Conservation (phyloP, 2,113 vertebrate genomes). For the Platichthys flesus region DNA sequence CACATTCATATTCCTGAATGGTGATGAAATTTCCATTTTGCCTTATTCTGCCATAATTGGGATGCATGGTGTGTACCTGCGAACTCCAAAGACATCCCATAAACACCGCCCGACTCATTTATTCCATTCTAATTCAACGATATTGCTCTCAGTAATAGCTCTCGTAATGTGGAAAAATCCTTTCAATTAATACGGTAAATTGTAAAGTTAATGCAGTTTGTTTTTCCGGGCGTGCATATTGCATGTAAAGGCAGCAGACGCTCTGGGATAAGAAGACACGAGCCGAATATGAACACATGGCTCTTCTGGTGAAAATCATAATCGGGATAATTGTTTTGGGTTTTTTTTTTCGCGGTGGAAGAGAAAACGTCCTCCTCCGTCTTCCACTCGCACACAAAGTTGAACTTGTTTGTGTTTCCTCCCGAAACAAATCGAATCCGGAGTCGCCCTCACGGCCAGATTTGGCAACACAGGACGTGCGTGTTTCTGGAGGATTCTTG, state of each 20-base stretch:
- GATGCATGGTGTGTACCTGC: conserved; percentile 83
- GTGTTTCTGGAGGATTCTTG: conserved; percentile 40
- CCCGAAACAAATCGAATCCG: conserved; percentile 17
- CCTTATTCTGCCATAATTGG: conserved; percentile 82
- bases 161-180: conserved; percentile 66
- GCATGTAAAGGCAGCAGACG: background rate
- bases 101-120: conserved; percentile 68
- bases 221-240: conserved; percentile 21
- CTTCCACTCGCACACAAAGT: background rate
- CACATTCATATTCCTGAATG: conserved; percentile 95
- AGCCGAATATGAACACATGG: conserved; percentile 4
- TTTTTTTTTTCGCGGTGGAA: conserved; percentile 2
- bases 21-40: conserved; percentile 81
- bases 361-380: background rate
- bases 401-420: conserved; percentile 1
- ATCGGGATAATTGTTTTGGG: conserved; percentile 31
- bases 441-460: background rate
- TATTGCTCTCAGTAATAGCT: conserved; percentile 72
- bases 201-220: conserved; percentile 62
- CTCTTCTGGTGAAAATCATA: conserved; percentile 30
- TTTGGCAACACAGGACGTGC: conserved; percentile 7
- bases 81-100: conserved; percentile 54
- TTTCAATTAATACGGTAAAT: conserved; percentile 75
- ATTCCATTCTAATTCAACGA: conserved; percentile 64
- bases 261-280: conserved; percentile 24